These are phyloP conservation scores for Vimba vimba DNA, from an alignment of 2,113 vertebrate species.

Conservation along the genomic window DNA sequence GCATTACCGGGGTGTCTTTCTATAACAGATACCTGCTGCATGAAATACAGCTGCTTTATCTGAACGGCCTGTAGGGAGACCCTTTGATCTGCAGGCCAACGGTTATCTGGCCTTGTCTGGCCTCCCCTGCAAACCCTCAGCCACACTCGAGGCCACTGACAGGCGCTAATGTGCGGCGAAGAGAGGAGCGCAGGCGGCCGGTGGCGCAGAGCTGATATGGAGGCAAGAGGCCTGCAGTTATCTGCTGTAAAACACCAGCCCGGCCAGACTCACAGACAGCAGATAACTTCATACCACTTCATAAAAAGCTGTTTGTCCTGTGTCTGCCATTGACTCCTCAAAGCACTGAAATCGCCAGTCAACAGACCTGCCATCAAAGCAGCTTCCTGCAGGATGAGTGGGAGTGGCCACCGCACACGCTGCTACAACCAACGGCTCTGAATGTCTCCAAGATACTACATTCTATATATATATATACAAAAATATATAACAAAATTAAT, in stretches of 20 bases:
- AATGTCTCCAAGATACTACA: background rate
- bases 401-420: background rate
- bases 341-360: slow-evolving; percentile 26
- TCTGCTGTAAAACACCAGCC: slow-evolving; percentile 83
- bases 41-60: slow-evolving; percentile 79
- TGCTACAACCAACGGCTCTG: background rate
- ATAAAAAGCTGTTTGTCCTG: slow-evolving; percentile 61
- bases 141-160: slow-evolving; percentile 86
- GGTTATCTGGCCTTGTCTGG: slow-evolving; percentile 83
- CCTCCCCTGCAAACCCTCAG: slow-evolving; percentile 83
- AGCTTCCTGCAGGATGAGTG: background rate
- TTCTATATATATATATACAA: too few relatives aligned
- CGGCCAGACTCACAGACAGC: slow-evolving; percentile 58
- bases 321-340: slow-evolving; percentile 52
- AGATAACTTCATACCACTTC: slow-evolving; percentile 66
- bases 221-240: slow-evolving; percentile 77
- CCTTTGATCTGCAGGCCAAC: slow-evolving; percentile 94
- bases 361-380: slow-evolving; percentile 58
- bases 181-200: slow-evolving; percentile 80
- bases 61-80: slow-evolving; percentile 76
- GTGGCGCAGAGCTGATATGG: slow-evolving; percentile 83
- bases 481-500: background rate
- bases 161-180: slow-evolving; percentile 89
- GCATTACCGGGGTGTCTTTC: slow-evolving; percentile 26
- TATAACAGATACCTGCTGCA: slow-evolving; percentile 68